Evolutionary conservation across 2,797 vertebrate species (phyloP).

Genomic region (Notolabrus celidotus): DNA sequence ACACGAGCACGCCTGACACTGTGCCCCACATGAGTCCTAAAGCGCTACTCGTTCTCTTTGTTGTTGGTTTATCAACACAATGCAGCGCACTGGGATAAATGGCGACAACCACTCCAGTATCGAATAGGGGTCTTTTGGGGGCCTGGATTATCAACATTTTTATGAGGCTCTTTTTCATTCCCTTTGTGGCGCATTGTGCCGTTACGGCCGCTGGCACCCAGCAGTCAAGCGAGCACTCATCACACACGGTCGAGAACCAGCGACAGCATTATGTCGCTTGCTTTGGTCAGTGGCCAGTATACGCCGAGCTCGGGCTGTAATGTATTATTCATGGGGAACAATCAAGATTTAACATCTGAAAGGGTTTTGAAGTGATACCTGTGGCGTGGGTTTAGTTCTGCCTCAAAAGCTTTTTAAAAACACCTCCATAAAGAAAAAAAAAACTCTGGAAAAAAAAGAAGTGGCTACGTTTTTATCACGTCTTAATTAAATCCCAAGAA

Average conservation of each 20-base stretch:
- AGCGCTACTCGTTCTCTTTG: slow-evolving; percentile 45
- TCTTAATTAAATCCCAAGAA: slow-evolving; percentile 47
- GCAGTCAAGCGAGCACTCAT: slow-evolving; percentile 56
- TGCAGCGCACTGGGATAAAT: slow-evolving; percentile 57
- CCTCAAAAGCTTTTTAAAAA: slow-evolving; percentile 49
- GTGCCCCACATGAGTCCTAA: slow-evolving; percentile 11
- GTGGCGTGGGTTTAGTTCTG: slow-evolving; percentile 59
- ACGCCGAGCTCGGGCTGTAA: slow-evolving; percentile 53
- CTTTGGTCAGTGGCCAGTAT: slow-evolving; percentile 77
- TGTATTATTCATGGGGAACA: slow-evolving; percentile 79
- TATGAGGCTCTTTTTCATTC: slow-evolving; percentile 58
- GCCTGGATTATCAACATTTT: slow-evolving; percentile 64
- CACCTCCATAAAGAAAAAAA: slow-evolving; percentile 16
- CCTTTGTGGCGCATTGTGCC: slow-evolving; percentile 59
- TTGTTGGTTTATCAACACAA: slow-evolving; percentile 65
- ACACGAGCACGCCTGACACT: background rate
- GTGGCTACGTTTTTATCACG: slow-evolving; percentile 39
- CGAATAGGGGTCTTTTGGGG: slow-evolving; percentile 41
- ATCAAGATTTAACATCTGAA: slow-evolving; percentile 79
- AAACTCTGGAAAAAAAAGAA: slow-evolving; percentile 21
- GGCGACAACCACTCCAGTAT: slow-evolving; percentile 42
- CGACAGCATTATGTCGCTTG: slow-evolving; percentile 64
- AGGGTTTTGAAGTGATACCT: slow-evolving; percentile 77
- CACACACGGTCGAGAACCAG: slow-evolving; percentile 62
- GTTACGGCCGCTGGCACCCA: slow-evolving; percentile 61